Base-by-base conservation (phyloP, 2,797 vertebrate species). In the Anomalospiza imberbis region DNA sequence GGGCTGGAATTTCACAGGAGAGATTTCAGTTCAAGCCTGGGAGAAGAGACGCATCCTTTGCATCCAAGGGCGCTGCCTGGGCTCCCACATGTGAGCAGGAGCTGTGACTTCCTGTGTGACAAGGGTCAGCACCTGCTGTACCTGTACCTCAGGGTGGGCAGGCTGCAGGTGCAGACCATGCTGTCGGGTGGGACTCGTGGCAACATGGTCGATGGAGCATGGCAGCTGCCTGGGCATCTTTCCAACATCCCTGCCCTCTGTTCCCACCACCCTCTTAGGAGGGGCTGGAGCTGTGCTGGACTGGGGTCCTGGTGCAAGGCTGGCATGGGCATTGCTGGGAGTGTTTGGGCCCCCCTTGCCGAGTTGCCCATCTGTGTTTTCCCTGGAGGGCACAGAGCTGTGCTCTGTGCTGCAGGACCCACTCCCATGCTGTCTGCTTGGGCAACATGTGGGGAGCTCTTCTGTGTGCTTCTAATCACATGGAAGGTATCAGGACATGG, bases 51-150 rank as follows among this genome's bases (percentile, higher is more conserved):
- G 6, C 25, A 26, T 31, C 25, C 24, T 20, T 48, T 71, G 70
- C 12, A 42, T 48, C 51, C 1, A 2, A 8, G 47, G 36, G 15
- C 68, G 50, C 82, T 93, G 32, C 48, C 58, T 47, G 26, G 48
- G 28, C 51, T 77, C n/a, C 47, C 2, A 6, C 0, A 0, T 1
- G 1, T 0, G 2, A 76, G 47, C 1, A 1, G 53, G 36, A 70
- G 73, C 40, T 1, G 1, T 40, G 57, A 19, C 62, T 51, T 79
- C 58, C 58, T 58, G 47, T 42, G 47, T 76, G 63, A 51, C 10
- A 19, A 3, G 12, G 24, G 26, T 9, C n/a, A 48, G 45, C 5
- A 6, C 50, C 36, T 48, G 45, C 72, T 79, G 40, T 3, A 8
- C 55, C 25, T 0, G 0, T 40, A 29, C 21, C 21, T 44, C 0